phyloP scores from a whole-genome alignment of 1,140 invertebrate species.

The Ceratosolen solmsi region DNA sequence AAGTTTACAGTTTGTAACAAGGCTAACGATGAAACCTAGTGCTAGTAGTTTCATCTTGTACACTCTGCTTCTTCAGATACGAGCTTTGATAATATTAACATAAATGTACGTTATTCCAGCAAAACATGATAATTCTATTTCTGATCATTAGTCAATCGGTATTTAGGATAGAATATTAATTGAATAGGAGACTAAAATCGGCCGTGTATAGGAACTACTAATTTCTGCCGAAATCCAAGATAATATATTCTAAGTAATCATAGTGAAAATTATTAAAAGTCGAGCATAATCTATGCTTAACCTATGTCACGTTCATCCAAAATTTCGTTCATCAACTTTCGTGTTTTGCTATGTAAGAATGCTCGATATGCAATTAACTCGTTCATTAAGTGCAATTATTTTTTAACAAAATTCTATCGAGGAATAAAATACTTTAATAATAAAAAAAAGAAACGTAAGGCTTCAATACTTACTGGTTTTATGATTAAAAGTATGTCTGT shows the following conservation, averaged over 20 bases:
- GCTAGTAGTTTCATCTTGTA: neutral
- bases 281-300: neutral
- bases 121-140: conserved; percentile 25
- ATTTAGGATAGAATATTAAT: conserved; percentile 11
- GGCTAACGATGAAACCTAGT: neutral
- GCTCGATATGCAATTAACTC: too few relatives aligned
- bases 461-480: too few relatives aligned
- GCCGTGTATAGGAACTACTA: neutral
- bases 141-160: conserved; percentile 6
- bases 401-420: too few relatives aligned
- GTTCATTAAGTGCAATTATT: too few relatives aligned
- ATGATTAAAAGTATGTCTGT: too few relatives aligned
- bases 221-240: neutral
- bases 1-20: neutral
- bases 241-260: neutral
- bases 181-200: neutral
- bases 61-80: neutral
- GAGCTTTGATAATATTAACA: neutral
- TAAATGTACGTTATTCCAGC: neutral
- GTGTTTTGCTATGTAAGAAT: too few relatives aligned
- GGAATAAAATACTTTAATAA: too few relatives aligned
- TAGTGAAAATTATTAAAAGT: neutral
- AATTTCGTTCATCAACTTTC: too few relatives aligned
- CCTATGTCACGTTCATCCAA: too few relatives aligned
- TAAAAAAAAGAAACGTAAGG: too few relatives aligned